These are phyloP conservation scores for Physocephala rufipes DNA, from an alignment of 2,888 invertebrate species.

Conservation along the genomic window DNA sequence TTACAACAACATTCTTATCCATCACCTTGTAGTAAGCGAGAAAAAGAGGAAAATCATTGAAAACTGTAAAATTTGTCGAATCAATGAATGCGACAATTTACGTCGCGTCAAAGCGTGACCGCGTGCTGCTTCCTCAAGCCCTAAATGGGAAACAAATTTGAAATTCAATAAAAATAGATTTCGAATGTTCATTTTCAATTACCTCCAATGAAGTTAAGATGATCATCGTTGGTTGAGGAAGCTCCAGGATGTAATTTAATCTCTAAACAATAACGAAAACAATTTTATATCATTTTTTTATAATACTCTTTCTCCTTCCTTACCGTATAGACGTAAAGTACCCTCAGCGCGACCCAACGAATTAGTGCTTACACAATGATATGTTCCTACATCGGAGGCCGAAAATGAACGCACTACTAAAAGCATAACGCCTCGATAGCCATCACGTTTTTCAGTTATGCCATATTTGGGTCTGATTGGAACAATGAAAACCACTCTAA, in stretches of 20 bases:
- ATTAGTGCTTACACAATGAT: constrained; percentile 79
- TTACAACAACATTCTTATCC: constrained; percentile 27
- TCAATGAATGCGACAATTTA: constrained; percentile 44
- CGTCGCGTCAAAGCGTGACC: constrained; percentile 41
- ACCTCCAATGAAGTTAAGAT: constrained; percentile 61
- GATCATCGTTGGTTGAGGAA: constrained; percentile 62
- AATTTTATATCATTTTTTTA: background rate
- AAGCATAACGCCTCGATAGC: constrained; percentile 65
- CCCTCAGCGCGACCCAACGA: constrained; percentile 75
- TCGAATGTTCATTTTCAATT: constrained; percentile 41
- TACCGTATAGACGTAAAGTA: constrained; percentile 73
- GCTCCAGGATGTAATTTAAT: constrained; percentile 65
- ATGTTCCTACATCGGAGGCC: constrained; percentile 74
- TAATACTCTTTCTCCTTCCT: constrained; percentile 5
- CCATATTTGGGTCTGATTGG: constrained; percentile 63
- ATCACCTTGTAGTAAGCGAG: constrained; percentile 29
- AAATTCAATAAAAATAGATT: background rate
- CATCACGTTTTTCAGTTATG: constrained; percentile 64
- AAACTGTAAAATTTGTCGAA: background rate
- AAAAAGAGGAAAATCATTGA: background rate
- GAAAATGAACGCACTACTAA: constrained; percentile 68
- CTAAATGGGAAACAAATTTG: constrained; percentile 38
- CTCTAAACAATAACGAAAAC: constrained; percentile 51
- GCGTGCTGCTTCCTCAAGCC: constrained; percentile 54
- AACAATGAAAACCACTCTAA: constrained; percentile 8